Evolutionary conservation across 2,888 invertebrate species (phyloP).

Genomic region (Unio pictorum): DNA sequence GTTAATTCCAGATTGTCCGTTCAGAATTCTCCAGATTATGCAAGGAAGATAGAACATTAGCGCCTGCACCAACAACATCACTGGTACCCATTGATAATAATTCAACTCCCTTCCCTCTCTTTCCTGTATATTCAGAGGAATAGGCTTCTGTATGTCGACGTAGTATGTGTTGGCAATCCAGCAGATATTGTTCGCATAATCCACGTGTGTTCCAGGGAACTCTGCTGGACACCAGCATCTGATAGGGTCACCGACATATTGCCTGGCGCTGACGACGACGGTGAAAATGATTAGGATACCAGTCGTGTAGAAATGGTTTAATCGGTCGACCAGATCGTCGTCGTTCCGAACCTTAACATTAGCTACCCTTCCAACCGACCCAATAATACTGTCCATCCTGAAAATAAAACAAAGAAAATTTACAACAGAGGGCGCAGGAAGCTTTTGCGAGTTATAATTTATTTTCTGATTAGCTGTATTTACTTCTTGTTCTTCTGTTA

Average conservation of each 20-base stretch:
- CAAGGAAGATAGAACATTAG: slow-evolving; percentile 74
- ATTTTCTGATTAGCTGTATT: too few species aligned
- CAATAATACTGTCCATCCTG: slow-evolving; percentile 69
- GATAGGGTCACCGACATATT: slow-evolving; percentile 71
- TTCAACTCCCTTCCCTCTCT: slow-evolving; percentile 57
- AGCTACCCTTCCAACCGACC: slow-evolving; percentile 66
- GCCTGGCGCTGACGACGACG: slow-evolving; percentile 69
- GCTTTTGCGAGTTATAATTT: too few species aligned
- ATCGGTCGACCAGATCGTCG: slow-evolving; percentile 69
- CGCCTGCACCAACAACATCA: slow-evolving; percentile 72
- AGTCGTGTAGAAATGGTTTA: slow-evolving; percentile 70
- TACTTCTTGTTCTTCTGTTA: too few species aligned
- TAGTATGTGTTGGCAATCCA: slow-evolving; percentile 75
- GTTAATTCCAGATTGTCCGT: slow-evolving; percentile 73
- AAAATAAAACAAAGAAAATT: slow-evolving; percentile 12
- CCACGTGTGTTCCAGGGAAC: slow-evolving; percentile 74
- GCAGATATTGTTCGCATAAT: slow-evolving; percentile 75
- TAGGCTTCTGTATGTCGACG: slow-evolving; percentile 59
- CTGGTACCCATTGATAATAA: slow-evolving; percentile 72
- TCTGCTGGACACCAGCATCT: slow-evolving; percentile 73
- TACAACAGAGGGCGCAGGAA: too few species aligned
- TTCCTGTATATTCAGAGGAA: slow-evolving; percentile 41
- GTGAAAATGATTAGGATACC: slow-evolving; percentile 70
- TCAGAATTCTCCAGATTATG: slow-evolving; percentile 73
- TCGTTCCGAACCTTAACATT: slow-evolving; percentile 70